Evolutionary conservation across 2,797 vertebrate genomes (phyloP).

Genomic region (Onychomys torridus): DNA sequence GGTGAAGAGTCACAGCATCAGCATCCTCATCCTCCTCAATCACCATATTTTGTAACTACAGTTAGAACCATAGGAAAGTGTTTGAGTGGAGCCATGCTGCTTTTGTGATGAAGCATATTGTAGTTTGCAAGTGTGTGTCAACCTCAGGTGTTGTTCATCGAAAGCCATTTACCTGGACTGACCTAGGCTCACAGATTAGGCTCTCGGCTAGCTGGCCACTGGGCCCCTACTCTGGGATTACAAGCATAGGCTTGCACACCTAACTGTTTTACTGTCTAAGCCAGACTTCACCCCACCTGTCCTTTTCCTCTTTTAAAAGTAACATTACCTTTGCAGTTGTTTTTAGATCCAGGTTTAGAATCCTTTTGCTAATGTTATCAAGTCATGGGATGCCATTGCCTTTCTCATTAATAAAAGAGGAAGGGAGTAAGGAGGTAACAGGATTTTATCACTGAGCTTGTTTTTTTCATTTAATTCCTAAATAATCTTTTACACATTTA

Average conservation of each 20-base stretch:
- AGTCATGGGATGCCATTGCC: not conserved
- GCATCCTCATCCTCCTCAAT: not conserved
- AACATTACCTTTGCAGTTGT: constrained; percentile 2
- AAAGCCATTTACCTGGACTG: not conserved
- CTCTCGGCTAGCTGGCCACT: not conserved
- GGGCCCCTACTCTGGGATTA: not conserved
- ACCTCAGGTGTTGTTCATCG: not conserved
- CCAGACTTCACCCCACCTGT: not conserved
- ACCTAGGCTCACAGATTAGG: not conserved
- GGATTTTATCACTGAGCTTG: not conserved
- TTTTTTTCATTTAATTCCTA: constrained; percentile 30
- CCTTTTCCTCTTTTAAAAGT: not conserved
- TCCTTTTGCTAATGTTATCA: not conserved
- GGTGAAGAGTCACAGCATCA: not conserved
- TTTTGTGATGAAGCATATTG: not conserved
- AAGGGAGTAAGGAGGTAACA: not conserved
- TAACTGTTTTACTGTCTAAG: not conserved
- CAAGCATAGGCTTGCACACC: not conserved
- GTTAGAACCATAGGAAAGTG: not conserved
- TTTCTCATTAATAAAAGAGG: constrained; percentile 21
- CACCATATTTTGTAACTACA: not conserved
- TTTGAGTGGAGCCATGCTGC: not conserved
- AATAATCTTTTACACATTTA: constrained; percentile 30
- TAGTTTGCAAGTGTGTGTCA: not conserved
- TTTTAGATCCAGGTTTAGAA: not conserved